Evolutionary conservation across 2,888 invertebrate genomes (phyloP), one percentile per base, ranked within the genome.

Genomic region (Lepidocyrtinus sp.): DNA sequence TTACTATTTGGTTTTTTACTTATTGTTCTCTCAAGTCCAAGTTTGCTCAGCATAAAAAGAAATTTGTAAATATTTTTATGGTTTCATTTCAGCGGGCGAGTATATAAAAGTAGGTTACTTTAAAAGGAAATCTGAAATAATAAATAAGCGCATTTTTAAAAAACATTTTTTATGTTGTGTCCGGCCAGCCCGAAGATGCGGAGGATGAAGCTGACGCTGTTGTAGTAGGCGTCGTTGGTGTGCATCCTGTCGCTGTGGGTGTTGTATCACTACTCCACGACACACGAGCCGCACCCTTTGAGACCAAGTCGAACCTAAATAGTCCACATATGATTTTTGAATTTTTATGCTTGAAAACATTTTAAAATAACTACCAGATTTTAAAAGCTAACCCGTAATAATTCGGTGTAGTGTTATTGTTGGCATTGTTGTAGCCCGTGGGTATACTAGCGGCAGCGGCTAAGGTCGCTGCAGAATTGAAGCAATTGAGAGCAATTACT

Each of bases 141-240:
- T 36, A 36, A 36, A 36, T 36, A 36, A 36, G 36, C 36, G 36
- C 36, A 36, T 7, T 36, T 7, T 5, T 7, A 7, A 7, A 7
- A 36, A 5, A 7, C 5, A 36, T 36, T 7, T 36, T 36, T 36
- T 36, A 36, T 7, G 71, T 78, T 50, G 78, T 72, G 67, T 78
- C 78, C 71, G 78, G 78, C 78, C 78, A 78, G 72, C 78, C 78
- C 68, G 78, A 78, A 27, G 78, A 78, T 72, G 78, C 78, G 21
- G 78, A 78, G 15, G 78, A 78, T 15, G 78, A 78, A 15, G 78
- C 78, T 1, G 78, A 78, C 22, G 78, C 78, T 2, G 78, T 78
- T n/a, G 78, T 78, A 17, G 78, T 78, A 2, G 78, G 78, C 17
- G 78, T 78, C 46, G 78, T 72, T 12, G 78, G 71, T 0, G 67